Conservation (phyloP, 1,140 invertebrate genomes). For the Drosophila watanabei region DNA sequence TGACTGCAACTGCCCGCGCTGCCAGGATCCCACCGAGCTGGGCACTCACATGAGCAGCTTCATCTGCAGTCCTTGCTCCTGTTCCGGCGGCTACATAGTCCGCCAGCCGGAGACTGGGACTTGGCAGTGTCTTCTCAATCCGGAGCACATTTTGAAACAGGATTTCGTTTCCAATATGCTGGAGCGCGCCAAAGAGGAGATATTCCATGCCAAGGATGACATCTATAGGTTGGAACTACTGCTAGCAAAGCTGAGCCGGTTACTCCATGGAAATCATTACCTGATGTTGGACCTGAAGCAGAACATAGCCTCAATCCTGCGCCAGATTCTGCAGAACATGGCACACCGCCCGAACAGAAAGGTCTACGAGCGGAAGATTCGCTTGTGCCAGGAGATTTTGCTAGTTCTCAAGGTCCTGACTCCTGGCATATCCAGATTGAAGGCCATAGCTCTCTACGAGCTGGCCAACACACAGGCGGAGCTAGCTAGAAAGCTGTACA, state of each 20-base stretch:
- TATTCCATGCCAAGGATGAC: slow-evolving; percentile 83
- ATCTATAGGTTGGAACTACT: slow-evolving; percentile 87
- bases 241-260: slow-evolving; percentile 87
- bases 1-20: slow-evolving; percentile 89
- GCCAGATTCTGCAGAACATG: slow-evolving; percentile 86
- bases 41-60: slow-evolving; percentile 90
- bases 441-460: slow-evolving; percentile 91
- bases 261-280: slow-evolving; percentile 89
- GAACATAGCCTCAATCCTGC: slow-evolving; percentile 88
- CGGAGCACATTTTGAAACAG: slow-evolving; percentile 54
- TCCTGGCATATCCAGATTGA: slow-evolving; percentile 90
- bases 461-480: slow-evolving; percentile 89
- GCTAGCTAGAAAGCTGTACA: slow-evolving; percentile 86
- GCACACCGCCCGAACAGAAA: slow-evolving; percentile 87
- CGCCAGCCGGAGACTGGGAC: slow-evolving; percentile 34
- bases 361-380: slow-evolving; percentile 88
- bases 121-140: slow-evolving; percentile 71
- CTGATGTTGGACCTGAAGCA: slow-evolving; percentile 89
- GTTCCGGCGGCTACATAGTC: slow-evolving; percentile 56
- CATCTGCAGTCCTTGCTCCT: slow-evolving; percentile 87
- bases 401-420: slow-evolving; percentile 89
- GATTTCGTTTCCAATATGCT: slow-evolving; percentile 69
- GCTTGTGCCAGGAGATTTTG: slow-evolving; percentile 89
- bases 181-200: slow-evolving; percentile 85
- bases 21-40: slow-evolving; percentile 89